Conservation (phyloP, 2,797 vertebrate species). For the Sebastes kiyomatsui region DNA sequence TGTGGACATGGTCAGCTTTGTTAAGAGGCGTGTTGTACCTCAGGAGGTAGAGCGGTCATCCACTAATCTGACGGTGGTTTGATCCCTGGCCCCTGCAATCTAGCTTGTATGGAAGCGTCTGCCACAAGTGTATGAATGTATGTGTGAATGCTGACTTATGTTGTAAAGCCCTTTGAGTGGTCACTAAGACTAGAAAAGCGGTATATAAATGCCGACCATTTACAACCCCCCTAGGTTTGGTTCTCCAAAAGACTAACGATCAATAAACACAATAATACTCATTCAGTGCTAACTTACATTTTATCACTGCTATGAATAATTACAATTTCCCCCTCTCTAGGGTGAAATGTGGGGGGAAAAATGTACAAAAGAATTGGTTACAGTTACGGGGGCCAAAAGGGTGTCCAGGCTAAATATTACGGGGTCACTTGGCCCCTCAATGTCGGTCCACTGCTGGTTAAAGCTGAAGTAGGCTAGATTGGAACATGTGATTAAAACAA, state of each 20-base stretch:
- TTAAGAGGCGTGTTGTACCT: background rate
- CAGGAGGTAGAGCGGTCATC: too few species aligned
- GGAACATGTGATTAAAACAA: accelerated
- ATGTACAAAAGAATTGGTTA: background rate
- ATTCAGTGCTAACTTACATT: background rate
- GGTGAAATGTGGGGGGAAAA: background rate
- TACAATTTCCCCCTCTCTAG: background rate
- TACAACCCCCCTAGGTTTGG: background rate
- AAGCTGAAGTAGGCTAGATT: accelerated
- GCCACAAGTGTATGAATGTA: too few species aligned
- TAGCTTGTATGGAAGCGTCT: too few species aligned
- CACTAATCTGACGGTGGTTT: too few species aligned
- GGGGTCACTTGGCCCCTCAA: background rate
- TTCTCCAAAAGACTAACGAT: background rate
- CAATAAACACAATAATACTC: background rate
- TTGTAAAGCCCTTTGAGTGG: too few species aligned
- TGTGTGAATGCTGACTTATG: too few species aligned
- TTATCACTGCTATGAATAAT: background rate
- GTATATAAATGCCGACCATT: background rate
- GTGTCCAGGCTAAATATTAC: background rate
- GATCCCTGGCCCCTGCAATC: too few species aligned
- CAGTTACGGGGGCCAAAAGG: accelerated
- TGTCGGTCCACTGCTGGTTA: background rate
- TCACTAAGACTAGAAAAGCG: background rate
- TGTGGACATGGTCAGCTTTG: background rate